Base-by-base conservation (phyloP, 2,113 vertebrate genomes). In the Acinonyx jubatus region DNA sequence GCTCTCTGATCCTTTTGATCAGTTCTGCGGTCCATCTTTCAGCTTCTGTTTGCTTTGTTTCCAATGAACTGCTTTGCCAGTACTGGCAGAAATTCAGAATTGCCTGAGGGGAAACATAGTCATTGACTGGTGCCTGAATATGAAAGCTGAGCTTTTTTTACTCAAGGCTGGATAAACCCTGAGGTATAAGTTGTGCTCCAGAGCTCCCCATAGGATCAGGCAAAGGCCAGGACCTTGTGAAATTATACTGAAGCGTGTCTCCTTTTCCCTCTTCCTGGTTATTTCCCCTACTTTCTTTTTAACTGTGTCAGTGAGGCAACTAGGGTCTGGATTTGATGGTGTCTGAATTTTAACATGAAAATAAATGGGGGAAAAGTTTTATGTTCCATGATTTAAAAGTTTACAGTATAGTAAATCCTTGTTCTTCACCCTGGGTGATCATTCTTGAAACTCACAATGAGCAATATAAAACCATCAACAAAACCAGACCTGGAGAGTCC, bases 331-430 rank as follows among this genome's bases (percentile, higher is more conserved):
- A 91, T 55, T 94, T 94, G 73, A 41, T 86, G 55, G 57, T 86
- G 41, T 50, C 78, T 94, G n/a, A 13, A 63, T 31, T 87, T 82
- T 86, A 73, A 71, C 85, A 95, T 63, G 63, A 50, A 97, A 88
- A 65, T 61, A 68, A 73, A 57, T 29, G 31, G 36, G n/a, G 6
- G 1, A n/a, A 68, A n/a, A 31, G 6, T 74, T 91, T 68, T 87
- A 19, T 55, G 63, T 63, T 94, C 13, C 4, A 65, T 33, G n/a
- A 80, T 80, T 85, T 94, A 38, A 89, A 92, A 9, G 33, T 80
- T 89, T 91, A 50, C 10, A 50, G 18, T 79, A 41, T 36, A 88
- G 21, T 55, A 74, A 88, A 74, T 38, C 23, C n/a, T 91, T 45
- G 16, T 89, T 79, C 57, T 81, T 84, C 63, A 78, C 38, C 27